Evolutionary conservation across 2,888 invertebrate species (phyloP), one percentile per base, ranked within the genome.

Genomic region (Scaptomyza tumidula): DNA sequence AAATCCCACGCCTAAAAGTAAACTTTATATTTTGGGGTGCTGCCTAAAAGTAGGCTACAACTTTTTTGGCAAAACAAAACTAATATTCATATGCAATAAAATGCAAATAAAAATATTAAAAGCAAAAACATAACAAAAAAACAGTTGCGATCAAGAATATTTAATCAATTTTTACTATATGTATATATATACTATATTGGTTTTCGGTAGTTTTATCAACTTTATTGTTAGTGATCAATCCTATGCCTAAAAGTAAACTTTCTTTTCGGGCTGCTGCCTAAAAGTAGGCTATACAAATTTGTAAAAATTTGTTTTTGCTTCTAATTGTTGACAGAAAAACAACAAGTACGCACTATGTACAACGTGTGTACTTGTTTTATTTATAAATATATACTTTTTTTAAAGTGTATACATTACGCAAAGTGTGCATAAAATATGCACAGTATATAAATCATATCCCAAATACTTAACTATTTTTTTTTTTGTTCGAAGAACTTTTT

Each of bases 31-130:
- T 24, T 24, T 24, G 3, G 3, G 24, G 3, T 1, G 24, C 24
- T 3, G 24, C 24, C 24, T 24, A 24, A 24, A 24, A 24, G n/a
- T n/a, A n/a, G n/a, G n/a, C n/a, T n/a, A n/a, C n/a, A n/a, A n/a
- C n/a, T n/a, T n/a, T n/a, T n/a, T n/a, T n/a, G 57, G 65, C 56
- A 48, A 59, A 50, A 71, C 56, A 48, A 59, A 16, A n/a, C n/a
- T n/a, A n/a, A n/a, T 52, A 60, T 49, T 48, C 46, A 65, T 65
- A 71, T 72, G 71, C n/a, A n/a, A n/a, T n/a, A 65, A 52, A 71
- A 71, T 65, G 65, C 52, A 65, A 71, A 71, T 37, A 55, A 65
- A 71, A 71, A 59, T 56, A 39, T 13, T 33, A 33, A 19, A 19
- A 19, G n/a, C n/a, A 24, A 3, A 24, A 24, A 24, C 1, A 24